Base-by-base conservation (phyloP, 2,888 invertebrate genomes). In the Helicoverpa assulta region DNA sequence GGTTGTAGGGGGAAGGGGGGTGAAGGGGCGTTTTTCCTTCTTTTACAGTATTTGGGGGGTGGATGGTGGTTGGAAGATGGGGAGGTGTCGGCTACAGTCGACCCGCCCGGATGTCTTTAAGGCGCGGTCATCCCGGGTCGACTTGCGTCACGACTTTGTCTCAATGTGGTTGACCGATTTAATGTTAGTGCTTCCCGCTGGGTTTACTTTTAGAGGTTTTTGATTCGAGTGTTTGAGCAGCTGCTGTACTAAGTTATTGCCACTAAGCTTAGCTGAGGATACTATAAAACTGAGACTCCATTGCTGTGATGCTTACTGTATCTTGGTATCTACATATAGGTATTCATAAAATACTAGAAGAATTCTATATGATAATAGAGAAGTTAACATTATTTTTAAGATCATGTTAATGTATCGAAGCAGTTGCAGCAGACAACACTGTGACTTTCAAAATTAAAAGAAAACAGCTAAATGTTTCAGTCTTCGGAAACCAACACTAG, bases 21-120 rank as follows among this genome's bases (percentile, higher is more conserved):
- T 33, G 65, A 73, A 76, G 80, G 84, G 84, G 86, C 81, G 85
- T 90, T 87, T 87, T 90, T 90, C 76, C 83, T 84, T 91, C 91
- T 91, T 93, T 92, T 90, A 88, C 89, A 91, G 90, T 90, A 87
- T 91, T 91, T 84, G 80, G 89, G 84, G 81, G 82, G 26, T 76
- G 82, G 76, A 67, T 57, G 72, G 70, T 53, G 60, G 64, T 50
- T 55, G 47, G 26, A 57, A 67, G 73, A 53, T 62, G 73, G 79
- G 82, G 80, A 80, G 82, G 86, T 83, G 85, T 82, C 68, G 78
- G 84, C 74, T 73, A 62, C 77, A 78, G 80, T 70, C 78, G 82
- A 73, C 84, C 83, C 81, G 80, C 83, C 85, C 81, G 79, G 73
- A 71, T 73, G 79, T 78, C 84, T 86, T 78, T 85, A 86, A 88